Base-by-base conservation (phyloP, 1,140 invertebrate species). In the Drosophila miranda region DNA sequence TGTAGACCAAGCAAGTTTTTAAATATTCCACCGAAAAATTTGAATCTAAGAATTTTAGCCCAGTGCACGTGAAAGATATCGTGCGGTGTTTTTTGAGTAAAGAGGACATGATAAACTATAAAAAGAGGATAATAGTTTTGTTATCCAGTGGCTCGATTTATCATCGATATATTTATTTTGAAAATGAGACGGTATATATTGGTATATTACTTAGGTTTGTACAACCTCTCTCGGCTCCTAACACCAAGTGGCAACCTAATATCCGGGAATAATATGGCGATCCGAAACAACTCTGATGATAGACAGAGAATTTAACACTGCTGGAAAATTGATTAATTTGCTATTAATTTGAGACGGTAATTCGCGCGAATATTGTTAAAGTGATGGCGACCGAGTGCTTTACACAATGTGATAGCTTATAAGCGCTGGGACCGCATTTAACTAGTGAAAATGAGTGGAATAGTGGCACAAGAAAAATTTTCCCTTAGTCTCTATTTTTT, bases 241-340 rank as follows among this genome's bases (percentile, higher is more conserved):
- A 5, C 21, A 21, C 14, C 14, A 30, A 26, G 16, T 62, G 50
- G 50, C 64, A 42, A 28, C 57, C 58, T 62, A 62, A 77, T 71
- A 83, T 83, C 79, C 79, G 79, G 78, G 79, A 78, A 83, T 82
- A 82, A 82, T 83, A 83, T 83, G 80, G 80, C 80, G 80, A 83
- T 83, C 79, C 79, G 80, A 81, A 81, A 82, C 70, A 81, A 82
- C 79, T 83, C 66, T 76, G 66, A 68, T 69, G 79, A 84, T 54
- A 79, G 80, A 76, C 81, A 73, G 80, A 80, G 76, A 76, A 80
- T 80, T 77, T 86, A 75, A 61, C 66, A 75, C 74, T 84, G 82
- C 81, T 84, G 77, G 81, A 84, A 84, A 84, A 51, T 77, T 81
- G 56, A 87, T 78, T 78, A 67, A 78, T 67, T 78, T 74, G 69